Conservation (phyloP, 2,797 vertebrate species). For the Phataginus tetradactyla region DNA sequence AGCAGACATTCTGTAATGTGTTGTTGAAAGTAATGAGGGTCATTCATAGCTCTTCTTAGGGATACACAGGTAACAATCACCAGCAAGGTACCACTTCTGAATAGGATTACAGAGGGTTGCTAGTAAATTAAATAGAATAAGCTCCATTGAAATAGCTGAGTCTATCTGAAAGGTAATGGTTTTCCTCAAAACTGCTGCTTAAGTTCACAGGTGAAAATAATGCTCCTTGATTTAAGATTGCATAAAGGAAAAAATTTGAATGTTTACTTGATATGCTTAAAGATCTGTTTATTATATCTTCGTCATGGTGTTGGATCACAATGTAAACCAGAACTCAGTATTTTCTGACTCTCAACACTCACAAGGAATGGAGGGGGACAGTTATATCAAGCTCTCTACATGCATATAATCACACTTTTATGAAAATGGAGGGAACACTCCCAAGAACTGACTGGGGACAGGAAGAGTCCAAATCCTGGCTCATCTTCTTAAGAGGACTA, state of each 20-base stretch:
- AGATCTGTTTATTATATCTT: background rate
- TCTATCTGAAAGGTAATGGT: background rate
- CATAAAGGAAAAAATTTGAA: background rate
- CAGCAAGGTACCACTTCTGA: background rate
- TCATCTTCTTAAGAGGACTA: background rate
- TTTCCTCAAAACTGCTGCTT: constrained; percentile 22
- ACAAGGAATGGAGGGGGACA: background rate
- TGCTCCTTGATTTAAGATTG: background rate
- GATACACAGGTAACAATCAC: background rate
- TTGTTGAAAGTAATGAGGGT: background rate
- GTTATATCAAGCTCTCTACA: background rate
- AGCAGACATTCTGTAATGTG: background rate
- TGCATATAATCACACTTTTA: background rate
- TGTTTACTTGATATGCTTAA: background rate
- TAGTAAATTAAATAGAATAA: background rate
- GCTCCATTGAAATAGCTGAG: background rate
- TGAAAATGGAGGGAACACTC: background rate
- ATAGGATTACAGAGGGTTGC: background rate
- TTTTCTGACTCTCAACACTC: background rate
- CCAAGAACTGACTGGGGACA: background rate
- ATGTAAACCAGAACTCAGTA: background rate
- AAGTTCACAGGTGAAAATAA: background rate
- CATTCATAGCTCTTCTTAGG: background rate
- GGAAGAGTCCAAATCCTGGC: background rate
- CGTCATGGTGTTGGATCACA: background rate